phyloP scores from a whole-genome alignment of 2,797 vertebrate species.

The Spatula versicolor region DNA sequence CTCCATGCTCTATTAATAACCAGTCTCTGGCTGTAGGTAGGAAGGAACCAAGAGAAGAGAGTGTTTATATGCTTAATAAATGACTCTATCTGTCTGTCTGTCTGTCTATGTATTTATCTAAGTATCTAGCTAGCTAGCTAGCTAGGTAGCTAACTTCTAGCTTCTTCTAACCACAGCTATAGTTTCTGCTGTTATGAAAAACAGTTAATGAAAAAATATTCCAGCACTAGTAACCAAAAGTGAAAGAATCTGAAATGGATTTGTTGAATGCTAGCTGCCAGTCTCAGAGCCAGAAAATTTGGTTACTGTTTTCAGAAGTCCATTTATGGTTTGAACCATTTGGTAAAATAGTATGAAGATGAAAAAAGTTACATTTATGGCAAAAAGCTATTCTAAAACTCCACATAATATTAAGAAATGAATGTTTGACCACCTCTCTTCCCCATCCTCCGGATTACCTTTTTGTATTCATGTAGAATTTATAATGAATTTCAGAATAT shows the following conservation, averaged over 20 bases:
- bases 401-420: background rate
- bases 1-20: background rate
- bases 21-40: background rate
- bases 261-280: background rate
- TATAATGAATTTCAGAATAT: background rate
- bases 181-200: background rate
- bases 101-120: background rate
- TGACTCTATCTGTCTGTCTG: background rate
- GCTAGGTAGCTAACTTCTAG: background rate
- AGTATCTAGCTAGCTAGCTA: background rate
- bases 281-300: background rate
- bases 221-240: background rate
- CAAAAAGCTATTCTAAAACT: background rate
- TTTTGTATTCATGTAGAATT: background rate
- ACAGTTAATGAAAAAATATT: background rate
- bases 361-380: background rate
- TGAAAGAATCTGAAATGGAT: background rate
- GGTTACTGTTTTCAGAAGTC: background rate
- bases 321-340: background rate
- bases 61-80: background rate
- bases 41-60: background rate
- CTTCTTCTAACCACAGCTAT: background rate
- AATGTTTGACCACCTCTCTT: fast-evolving
- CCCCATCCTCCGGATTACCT: background rate
- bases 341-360: background rate